Base-by-base conservation (phyloP, 2,888 invertebrate genomes). In the Trichacis sp. region DNA sequence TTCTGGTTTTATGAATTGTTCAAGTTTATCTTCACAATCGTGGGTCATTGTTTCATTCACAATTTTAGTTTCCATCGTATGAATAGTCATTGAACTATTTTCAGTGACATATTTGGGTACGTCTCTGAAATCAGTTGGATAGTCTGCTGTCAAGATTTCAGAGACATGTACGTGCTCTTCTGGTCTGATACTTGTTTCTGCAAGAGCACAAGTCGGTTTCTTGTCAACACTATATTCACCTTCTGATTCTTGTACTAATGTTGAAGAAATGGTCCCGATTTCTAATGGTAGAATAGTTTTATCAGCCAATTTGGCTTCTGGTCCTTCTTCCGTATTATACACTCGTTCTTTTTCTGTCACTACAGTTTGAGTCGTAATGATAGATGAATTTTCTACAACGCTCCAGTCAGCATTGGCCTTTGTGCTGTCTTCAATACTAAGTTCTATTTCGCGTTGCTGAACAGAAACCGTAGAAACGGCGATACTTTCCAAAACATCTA, bases 191-290 rank as follows among this genome's bases (percentile, higher is more conserved):
- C 85, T 87, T 33, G 87, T 77, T 75, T 89, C 88, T n/a, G 92
- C 92, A 45, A 84, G 80, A 17, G 85, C 88, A 56, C 80, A 77
- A 12, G 85, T 83, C 63, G 89, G 89, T 52, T 87, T 86, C 47
- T 86, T 85, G 56, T 86, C 86, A 12, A 86, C 77, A 11, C 83
- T 73, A 19, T 91, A 87, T 45, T 87, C 84, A 45, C 86, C 87
- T 86, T 92, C 92, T 40, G 88, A 88, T 84, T 93, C 93, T 82
- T 92, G 90, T 6, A 89, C 77, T n/a, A 88, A 78, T 0, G 90
- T 86, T 72, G 89, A 87, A 5, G 87, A 86, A 20, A 87, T 77
- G 74, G 88, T 88, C 70, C 89, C 89, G 42, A 87, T 85, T 79
- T 90, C 89, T 52, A 91, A 81, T 47, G 88, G 85, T 46, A 86